Percentiles rank a stretch among this genome's conserved stretches.
Conservation (phyloP, 1,140 invertebrate genomes). For the Saccostrea cuccullata region DNA sequence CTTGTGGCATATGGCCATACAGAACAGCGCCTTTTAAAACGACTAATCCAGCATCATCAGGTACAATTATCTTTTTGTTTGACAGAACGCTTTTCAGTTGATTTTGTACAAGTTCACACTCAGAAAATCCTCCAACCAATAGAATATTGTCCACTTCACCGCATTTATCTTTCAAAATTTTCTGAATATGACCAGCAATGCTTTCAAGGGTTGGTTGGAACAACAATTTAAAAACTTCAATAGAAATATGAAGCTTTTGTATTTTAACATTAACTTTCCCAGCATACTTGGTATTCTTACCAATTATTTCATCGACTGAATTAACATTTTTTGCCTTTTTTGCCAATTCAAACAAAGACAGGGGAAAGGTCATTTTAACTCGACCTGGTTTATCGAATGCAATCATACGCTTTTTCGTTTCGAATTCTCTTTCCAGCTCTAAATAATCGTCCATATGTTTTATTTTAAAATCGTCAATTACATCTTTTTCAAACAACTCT, state of each 20-base stretch:
- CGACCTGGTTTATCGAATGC: neutral
- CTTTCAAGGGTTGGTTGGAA: constrained; percentile 41
- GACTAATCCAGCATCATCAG: constrained; percentile 50
- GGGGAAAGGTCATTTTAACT: constrained; percentile 41
- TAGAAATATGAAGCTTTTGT: constrained; percentile 47
- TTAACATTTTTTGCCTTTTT: neutral
- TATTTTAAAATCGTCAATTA: constrained; percentile 9
- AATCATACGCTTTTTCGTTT: constrained; percentile 45
- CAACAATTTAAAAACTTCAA: constrained; percentile 33
- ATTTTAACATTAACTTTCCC: neutral
- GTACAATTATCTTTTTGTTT: constrained; percentile 44
- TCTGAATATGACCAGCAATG: constrained; percentile 26
- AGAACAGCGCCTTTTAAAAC: constrained; percentile 53
- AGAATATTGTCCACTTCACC: constrained; percentile 43
- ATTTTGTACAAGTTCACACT: constrained; percentile 45
- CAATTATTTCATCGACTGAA: neutral
- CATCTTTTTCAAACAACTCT: constrained; percentile 18
- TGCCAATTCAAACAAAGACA: neutral
- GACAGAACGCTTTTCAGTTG: constrained; percentile 22
- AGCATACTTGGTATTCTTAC: neutral
- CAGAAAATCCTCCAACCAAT: constrained; percentile 52
- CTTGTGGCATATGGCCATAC: constrained; percentile 43
- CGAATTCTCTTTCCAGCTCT: constrained; percentile 47
- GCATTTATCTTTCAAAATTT: constrained; percentile 18
- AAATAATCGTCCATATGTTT: constrained; percentile 40